Evolutionary conservation across 2,113 vertebrate genomes (phyloP), one percentile per base, ranked within the genome.

Genomic region (Cavia porcellus): DNA sequence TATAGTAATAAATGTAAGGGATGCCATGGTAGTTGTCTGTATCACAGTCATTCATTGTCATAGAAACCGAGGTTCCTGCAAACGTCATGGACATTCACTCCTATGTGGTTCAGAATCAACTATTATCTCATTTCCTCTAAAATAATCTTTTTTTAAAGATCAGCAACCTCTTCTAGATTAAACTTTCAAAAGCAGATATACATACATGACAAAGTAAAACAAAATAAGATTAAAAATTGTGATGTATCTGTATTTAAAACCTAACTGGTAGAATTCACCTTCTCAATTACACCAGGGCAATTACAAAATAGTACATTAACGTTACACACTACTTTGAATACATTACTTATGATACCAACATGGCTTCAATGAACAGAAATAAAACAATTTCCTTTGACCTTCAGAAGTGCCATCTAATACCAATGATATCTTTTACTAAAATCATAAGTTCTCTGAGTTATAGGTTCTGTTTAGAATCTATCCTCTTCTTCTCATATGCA

Each of bases 121-220:
- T 52, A 35, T 52, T 35, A 45, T 35, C 77, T 80, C 47, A 20
- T 52, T 52, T 35, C 47, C 77, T 52, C 20, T 50, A 28, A 75
- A 25, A 22, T 1, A 45, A 45, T 19, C 2, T 32, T 32, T 20
- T 50, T 35, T 52, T 20, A 9, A 9, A 52, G 7, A 77, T 80
- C 47, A 52, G 52, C 47, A 80, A 32, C 28, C 11, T 52, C 42
- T 84, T 82, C 1, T 38, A 52, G 28, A 92, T 83, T 55, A 80
- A 84, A 94, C 22, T 80, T 92, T 61, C 30, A 75, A 55, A 89
- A 83, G n/a, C 32, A 92, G 35, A 84, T 92, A 38, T 14, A 84
- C 32, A 61, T 5, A 50, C 15, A 87, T 50, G 68, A 82, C 80
- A 59, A 84, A 62, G 15, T 55, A 55, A 90, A 70, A 77, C 11